Evolutionary conservation across 2,797 vertebrate genomes (phyloP).

Genomic region (Diplodus sargus): DNA sequence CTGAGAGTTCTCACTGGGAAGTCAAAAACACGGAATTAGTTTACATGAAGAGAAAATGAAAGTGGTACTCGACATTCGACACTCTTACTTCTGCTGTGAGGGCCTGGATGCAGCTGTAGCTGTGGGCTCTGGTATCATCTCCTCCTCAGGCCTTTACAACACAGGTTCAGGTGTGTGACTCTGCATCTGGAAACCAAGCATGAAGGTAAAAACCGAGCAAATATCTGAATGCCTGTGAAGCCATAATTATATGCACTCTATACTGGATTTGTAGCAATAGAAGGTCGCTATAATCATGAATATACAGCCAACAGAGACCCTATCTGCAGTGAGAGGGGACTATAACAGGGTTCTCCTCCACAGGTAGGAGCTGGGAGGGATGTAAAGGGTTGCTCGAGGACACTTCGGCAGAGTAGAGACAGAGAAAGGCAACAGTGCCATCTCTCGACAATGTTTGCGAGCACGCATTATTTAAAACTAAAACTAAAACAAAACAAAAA

Average conservation of each 20-base stretch:
- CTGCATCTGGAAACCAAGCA: conserved; percentile 44
- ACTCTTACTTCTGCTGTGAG: conserved; percentile 84
- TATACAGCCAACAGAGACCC: neutral
- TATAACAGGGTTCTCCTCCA: neutral
- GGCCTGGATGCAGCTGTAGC: conserved; percentile 68
- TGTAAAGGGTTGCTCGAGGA: conserved; percentile 22
- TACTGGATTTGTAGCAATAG: no score
- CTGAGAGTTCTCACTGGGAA: conserved; percentile 73
- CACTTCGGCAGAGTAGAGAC: conserved; percentile 27
- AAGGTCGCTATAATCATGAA: neutral
- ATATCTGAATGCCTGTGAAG: neutral
- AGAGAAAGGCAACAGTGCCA: neutral
- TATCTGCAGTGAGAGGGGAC: neutral
- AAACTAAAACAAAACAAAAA: neutral
- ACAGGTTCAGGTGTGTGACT: conserved; percentile 48
- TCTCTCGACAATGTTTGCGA: neutral
- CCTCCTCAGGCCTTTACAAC: conserved; percentile 78
- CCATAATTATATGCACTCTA: neutral
- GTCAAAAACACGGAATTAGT: conserved; percentile 17
- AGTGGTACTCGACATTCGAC: neutral
- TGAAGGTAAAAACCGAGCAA: neutral
- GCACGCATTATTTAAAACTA: neutral
- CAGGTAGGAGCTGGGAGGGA: conserved; percentile 18
- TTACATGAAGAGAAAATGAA: rapidly evolving
- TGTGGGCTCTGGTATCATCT: conserved; percentile 89